Evolutionary conservation across 2,113 vertebrate genomes (phyloP).

Genomic region (Epinephelus lanceolatus): DNA sequence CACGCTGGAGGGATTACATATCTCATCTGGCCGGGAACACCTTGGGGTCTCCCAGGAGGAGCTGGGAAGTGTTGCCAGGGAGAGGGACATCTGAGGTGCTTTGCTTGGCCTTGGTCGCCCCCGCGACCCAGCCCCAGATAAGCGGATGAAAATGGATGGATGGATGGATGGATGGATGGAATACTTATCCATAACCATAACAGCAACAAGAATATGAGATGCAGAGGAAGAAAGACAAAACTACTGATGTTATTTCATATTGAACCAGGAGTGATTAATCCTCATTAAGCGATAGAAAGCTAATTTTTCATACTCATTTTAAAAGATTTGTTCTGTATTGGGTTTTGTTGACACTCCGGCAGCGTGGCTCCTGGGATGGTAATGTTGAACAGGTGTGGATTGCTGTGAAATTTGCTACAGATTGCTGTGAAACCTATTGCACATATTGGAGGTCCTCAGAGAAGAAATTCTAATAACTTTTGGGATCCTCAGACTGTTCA

Average conservation of each 20-base stretch:
- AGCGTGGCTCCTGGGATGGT: background rate
- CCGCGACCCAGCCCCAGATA: too few relatives aligned
- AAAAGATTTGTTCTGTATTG: background rate
- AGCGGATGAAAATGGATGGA: too few relatives aligned
- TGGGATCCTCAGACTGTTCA: background rate
- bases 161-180: too few relatives aligned
- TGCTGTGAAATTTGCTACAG: background rate
- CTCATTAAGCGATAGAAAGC: background rate
- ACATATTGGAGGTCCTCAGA: background rate
- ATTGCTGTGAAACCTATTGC: background rate
- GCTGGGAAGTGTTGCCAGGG: too few relatives aligned
- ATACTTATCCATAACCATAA: too few relatives aligned
- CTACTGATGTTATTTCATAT: background rate
- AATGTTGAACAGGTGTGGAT: background rate
- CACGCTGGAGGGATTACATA: too few relatives aligned
- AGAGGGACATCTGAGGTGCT: too few relatives aligned
- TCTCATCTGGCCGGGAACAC: too few relatives aligned
- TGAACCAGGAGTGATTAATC: background rate
- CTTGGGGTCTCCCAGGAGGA: too few relatives aligned
- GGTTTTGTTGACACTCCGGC: background rate
- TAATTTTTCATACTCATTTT: background rate
- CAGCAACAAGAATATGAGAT: too few relatives aligned
- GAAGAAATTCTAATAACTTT: background rate
- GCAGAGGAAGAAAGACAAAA: too few relatives aligned
- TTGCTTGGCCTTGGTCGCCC: too few relatives aligned